Evolutionary conservation across 2,888 invertebrate genomes (phyloP), one percentile per base, ranked within the genome.

Genomic region (Synanthedon tipuliformis): DNA sequence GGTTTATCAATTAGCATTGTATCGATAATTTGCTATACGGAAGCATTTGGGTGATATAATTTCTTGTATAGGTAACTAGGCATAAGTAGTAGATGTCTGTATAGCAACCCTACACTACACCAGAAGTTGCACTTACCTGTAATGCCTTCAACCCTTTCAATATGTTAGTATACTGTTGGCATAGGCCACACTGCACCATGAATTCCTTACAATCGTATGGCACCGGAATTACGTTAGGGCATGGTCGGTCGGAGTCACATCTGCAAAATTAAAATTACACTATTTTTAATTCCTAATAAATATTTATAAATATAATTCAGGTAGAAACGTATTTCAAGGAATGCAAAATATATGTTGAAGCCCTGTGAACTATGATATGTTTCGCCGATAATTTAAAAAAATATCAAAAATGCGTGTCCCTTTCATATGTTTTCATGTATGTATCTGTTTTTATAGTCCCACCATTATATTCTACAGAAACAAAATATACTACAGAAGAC

Each of bases 111-210:
- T 16, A 16, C 18, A 18, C 27, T 27, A 27, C 48, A 41, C 15
- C 10, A 45, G 2, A 12, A 51, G 8, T 11, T 12, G 5, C 40
- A 74, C 74, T 79, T 77, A 90, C 91, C 83, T 91, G 93, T 64
- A 94, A 81, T 23, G 91, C 89, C 77, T 94, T 93, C 10, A 94
- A 76, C 4, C 93, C 93, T 64, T 91, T 93, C 40, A 94, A 77
- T 52, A 94, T 92, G 68, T 94, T 94, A 1, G 92, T 93, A 64
- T 85, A 88, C 61, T 92, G 90, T 10, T 89, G 89, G 62, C 94
- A 94, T 13, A 90, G 88, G 0, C 89, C 85, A 60, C 94, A 94
- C 58, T 89, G 88, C 41, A 92, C 81, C 90, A 93, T 91, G 62
- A 94, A 93, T 53, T 92, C 91, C 54, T 90, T 89, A 54, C 90